Evolutionary conservation across 2,888 invertebrate genomes (phyloP).

Genomic region (Agonopterix alstromeriana): DNA sequence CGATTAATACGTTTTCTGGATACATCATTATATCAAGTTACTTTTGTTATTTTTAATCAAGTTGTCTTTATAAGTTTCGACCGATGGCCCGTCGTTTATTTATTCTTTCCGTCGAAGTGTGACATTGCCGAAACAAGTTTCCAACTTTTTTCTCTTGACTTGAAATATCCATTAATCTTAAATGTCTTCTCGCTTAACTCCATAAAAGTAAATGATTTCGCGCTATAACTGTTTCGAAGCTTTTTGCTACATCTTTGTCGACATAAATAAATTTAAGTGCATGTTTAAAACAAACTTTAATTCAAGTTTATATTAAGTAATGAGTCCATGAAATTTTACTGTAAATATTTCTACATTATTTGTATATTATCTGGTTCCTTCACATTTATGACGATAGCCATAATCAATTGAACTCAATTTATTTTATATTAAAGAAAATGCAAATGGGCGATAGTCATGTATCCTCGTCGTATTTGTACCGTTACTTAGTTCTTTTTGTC

Average conservation of each 20-base stretch:
- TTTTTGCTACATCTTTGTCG: conserved; percentile 12
- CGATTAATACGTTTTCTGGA: too few species aligned
- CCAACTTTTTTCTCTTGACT: conserved; percentile 34
- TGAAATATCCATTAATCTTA: conserved; percentile 30
- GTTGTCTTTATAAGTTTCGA: too few species aligned
- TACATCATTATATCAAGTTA: too few species aligned
- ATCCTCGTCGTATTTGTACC: conserved; percentile 27
- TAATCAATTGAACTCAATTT: background rate
- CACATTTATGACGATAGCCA: conserved; percentile 4
- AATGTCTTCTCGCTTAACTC: conserved; percentile 22
- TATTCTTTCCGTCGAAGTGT: background rate
- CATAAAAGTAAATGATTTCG: conserved; percentile 31
- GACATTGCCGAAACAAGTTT: conserved; percentile 23
- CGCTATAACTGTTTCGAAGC: conserved; percentile 22
- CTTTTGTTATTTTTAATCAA: too few species aligned
- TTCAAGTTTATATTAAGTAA: conserved; percentile 13
- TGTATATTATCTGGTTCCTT: conserved; percentile 4
- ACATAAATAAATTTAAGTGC: background rate
- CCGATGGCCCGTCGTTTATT: too few species aligned
- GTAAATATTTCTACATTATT: conserved; percentile 6
- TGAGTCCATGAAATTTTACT: conserved; percentile 11
- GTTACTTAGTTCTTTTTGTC: conserved; percentile 53
- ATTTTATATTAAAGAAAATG: conserved; percentile 20
- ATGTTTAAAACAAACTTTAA: background rate
- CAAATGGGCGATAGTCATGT: conserved; percentile 22